Evolutionary conservation across 2,797 vertebrate species (phyloP).

Genomic region (Dicrostonyx torquatus): DNA sequence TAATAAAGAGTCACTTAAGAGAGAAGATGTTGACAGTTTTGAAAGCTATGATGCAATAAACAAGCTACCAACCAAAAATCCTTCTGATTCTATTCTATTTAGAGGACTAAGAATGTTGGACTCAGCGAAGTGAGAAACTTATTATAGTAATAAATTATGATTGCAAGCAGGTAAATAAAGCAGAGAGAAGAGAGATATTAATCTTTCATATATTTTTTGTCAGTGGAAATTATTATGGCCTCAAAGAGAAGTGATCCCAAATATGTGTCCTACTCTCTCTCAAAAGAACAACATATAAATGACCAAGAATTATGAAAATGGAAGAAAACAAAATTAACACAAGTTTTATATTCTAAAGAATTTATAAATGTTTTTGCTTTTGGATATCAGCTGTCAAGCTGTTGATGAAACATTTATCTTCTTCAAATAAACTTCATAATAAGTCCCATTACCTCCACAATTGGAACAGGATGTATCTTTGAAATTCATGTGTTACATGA

Average conservation of each 20-base stretch:
- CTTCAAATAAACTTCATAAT: conserved; percentile 10
- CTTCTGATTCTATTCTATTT: not conserved
- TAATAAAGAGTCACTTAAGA: not conserved
- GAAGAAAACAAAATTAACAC: not conserved
- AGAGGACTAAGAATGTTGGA: not conserved
- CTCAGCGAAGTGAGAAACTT: not conserved
- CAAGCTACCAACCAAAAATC: not conserved
- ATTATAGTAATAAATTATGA: not conserved
- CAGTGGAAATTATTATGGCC: not conserved
- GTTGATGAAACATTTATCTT: not conserved
- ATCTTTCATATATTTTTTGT: not conserved
- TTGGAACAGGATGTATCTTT: not conserved
- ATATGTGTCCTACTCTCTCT: not conserved
- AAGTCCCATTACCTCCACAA: not conserved
- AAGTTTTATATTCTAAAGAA: not conserved
- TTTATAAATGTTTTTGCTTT: not conserved
- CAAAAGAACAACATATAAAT: conserved; percentile 19
- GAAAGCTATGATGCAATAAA: not conserved
- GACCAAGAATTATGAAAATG: not conserved
- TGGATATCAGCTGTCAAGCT: not conserved
- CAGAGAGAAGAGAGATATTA: not conserved
- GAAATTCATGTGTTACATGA: not conserved
- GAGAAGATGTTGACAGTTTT: not conserved
- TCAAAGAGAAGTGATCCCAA: conserved; percentile 11
- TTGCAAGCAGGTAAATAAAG: not conserved